Evolutionary conservation across 2,888 invertebrate species (phyloP), one percentile per base, ranked within the genome.

Genomic region (Glyphotaelius pellucidus): DNA sequence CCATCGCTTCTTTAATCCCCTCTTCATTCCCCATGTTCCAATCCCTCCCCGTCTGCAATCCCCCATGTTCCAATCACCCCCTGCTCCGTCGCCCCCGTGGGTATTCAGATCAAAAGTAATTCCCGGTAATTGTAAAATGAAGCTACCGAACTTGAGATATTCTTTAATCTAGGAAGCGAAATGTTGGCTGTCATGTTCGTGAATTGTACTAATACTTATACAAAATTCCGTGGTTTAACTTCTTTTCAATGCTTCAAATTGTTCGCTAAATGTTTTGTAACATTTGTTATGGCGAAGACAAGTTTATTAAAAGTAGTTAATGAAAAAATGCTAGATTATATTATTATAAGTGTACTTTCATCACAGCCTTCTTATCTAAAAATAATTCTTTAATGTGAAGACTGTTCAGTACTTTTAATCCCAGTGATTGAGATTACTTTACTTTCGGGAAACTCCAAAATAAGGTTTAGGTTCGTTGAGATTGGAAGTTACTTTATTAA

Each of bases 71-170:
- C 67, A 67, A 67, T 67, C 67, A 67, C 67, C n/a, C 67, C 67
- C 67, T 7, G 67, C 67, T 67, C 25, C 67, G 7, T 7, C n/a
- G n/a, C 67, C 67, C 67, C 67, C 0, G 67, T 67, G 67, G 67
- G 67, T 67, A 67, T 67, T 67, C 67, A 25, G 67, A 67, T 67
- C 67, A 67, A 67, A 67, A 67, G 67, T 67, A 67, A 67, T 67
- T 67, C 67, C 67, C 67, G 67, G 67, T 67, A 67, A 67, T 67
- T 67, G 67, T 67, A 67, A 67, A 67, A 67, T 67, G 67, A 67
- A 67, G 67, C 67, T 67, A 7, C 67, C 25, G n/a, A 67, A 67
- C n/a, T 67, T 67, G 25, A 25, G 9, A 67, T 67, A 67, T 67
- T 67, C 67, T 67, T 67, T 67, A 67, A 67, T 67, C 67, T 67